Percentiles rank a stretch among this genome's conserved stretches.
Evolutionary conservation across 2,797 vertebrate genomes (phyloP).

Genomic region (Phoxinus dragarum): DNA sequence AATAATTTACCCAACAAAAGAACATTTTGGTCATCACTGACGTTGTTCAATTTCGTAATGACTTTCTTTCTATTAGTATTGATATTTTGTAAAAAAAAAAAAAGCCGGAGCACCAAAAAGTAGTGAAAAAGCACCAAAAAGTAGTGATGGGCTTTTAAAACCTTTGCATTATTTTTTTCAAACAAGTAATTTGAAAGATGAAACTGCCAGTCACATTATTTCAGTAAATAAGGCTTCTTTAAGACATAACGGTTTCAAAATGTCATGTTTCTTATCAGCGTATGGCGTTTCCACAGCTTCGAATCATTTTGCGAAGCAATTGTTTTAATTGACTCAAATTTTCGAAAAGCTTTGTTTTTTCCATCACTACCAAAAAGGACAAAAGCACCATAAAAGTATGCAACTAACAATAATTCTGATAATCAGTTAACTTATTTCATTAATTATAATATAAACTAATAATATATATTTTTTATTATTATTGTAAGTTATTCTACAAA

Average conservation of each 20-base stretch:
- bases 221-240: neutral
- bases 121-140: neutral
- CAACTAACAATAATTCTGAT: no score
- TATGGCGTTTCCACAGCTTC: neutral
- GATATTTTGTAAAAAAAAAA: no score
- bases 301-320: neutral
- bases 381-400: neutral
- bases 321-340: neutral
- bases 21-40: neutral
- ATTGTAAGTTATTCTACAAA: neutral
- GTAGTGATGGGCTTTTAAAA: neutral
- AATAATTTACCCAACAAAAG: neutral
- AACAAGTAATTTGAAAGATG: neutral
- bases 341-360: neutral
- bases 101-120: neutral
- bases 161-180: neutral
- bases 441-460: neutral
- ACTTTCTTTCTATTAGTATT: no score
- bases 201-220: neutral
- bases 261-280: fast-evolving
- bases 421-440: no score
- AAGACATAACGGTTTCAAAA: no score
- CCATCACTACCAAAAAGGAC: neutral
- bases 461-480: no score
- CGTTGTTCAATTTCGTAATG: no score